These are phyloP conservation scores for Trichogramma pretiosum DNA, from an alignment of 1,140 invertebrate genomes.

Conservation along the genomic window DNA sequence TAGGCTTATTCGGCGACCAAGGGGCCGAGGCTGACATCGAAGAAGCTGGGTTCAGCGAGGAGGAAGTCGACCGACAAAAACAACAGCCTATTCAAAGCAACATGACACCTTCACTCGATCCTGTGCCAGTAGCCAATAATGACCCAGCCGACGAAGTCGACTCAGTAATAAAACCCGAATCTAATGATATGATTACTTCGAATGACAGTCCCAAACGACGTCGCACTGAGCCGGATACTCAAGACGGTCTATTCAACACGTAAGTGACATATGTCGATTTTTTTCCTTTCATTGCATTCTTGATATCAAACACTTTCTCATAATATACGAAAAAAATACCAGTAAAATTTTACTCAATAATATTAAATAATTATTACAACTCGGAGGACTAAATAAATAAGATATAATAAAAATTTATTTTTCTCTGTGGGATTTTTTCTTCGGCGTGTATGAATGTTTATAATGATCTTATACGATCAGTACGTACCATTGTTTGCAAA, in stretches of 20 bases:
- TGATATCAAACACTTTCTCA: neutral
- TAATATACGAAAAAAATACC: neutral
- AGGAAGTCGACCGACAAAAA: conserved; percentile 13
- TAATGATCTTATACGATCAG: too few relatives aligned
- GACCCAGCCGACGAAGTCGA: conserved; percentile 33
- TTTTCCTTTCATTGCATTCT: neutral
- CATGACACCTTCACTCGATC: conserved; percentile 39
- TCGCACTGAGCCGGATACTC: conserved; percentile 28
- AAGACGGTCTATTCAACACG: conserved; percentile 37
- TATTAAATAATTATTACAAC: too few relatives aligned
- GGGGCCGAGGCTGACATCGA: conserved; percentile 35
- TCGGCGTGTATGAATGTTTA: too few relatives aligned
- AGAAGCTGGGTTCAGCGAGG: conserved; percentile 24
- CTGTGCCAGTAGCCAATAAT: conserved; percentile 30
- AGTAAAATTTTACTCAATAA: too few relatives aligned
- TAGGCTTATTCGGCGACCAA: conserved; percentile 21
- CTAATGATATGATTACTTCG: conserved; percentile 3
- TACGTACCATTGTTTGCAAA: too few relatives aligned
- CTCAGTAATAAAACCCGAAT: too few relatives aligned
- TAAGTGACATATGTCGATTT: conserved; percentile 22
- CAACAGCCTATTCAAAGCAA: too few relatives aligned
- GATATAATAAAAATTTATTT: too few relatives aligned
- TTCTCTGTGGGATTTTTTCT: too few relatives aligned
- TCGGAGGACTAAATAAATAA: too few relatives aligned
- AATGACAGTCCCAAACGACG: conserved; percentile 23